Conservation (phyloP, 2,113 vertebrate species). For the Carollia perspicillata region DNA sequence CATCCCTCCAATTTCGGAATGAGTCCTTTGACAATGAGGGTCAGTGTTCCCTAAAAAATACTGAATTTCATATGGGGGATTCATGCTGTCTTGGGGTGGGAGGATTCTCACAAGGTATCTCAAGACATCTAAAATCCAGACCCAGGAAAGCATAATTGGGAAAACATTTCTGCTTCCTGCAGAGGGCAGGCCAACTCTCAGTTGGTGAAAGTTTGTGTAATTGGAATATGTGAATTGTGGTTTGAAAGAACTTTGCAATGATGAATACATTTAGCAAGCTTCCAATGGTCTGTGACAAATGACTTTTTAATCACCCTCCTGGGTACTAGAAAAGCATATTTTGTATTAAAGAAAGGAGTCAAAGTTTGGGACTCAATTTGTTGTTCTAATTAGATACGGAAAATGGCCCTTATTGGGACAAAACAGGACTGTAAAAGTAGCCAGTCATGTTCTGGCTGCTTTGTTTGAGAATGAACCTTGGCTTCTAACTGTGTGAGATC, state of each 20-base stretch:
- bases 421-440: constrained; percentile 60
- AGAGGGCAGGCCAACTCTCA: neutral
- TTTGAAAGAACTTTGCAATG: constrained; percentile 39
- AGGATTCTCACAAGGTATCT: constrained; percentile 27
- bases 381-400: constrained; percentile 16
- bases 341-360: neutral
- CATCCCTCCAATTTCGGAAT: constrained; percentile 55
- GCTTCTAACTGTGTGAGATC: neutral
- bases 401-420: constrained; percentile 74
- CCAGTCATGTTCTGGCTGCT: constrained; percentile 46
- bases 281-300: neutral
- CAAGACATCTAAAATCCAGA: constrained; percentile 39
- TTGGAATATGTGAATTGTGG: neutral
- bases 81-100: constrained; percentile 46
- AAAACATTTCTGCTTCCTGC: constrained; percentile 32
- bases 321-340: neutral
- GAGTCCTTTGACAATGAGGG: constrained; percentile 79
- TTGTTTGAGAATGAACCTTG: constrained; percentile 53
- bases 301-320: constrained; percentile 39
- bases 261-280: constrained; percentile 17
- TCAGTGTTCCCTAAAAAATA: constrained; percentile 69
- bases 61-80: constrained; percentile 53
- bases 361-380: constrained; percentile 2
- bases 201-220: neutral
- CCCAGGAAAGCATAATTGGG: constrained; percentile 44